Conservation (phyloP, 23 tunicate genomes). For the Pegea sp. region DNA sequence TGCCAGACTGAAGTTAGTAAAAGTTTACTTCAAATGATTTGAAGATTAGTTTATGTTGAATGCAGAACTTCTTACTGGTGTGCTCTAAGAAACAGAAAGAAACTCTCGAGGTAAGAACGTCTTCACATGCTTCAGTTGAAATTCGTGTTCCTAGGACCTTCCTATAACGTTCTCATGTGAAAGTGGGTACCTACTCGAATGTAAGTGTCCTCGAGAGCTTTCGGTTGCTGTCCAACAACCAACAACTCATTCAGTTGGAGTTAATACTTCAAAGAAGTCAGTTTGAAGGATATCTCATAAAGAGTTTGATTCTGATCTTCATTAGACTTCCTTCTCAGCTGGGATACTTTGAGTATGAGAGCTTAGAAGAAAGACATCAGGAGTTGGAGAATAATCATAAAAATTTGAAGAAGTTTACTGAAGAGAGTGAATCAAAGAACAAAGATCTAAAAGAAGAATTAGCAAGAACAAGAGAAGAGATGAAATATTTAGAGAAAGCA, state of each 20-base stretch:
- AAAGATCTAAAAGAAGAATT: conserved; percentile 10
- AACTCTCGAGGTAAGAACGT: no score
- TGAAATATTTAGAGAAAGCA: conserved; percentile 40
- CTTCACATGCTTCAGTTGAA: no score
- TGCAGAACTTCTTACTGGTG: no score
- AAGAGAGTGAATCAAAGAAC: conserved; percentile 8
- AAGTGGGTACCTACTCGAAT: background rate
- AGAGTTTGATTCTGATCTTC: background rate
- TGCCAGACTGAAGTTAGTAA: conserved; percentile 63
- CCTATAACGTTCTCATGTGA: background rate
- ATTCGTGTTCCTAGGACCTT: no score
- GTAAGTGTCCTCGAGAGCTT: background rate
- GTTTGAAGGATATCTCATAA: background rate
- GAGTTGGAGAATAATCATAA: conserved; percentile 19
- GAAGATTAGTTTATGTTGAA: no score
- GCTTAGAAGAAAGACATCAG: conserved; percentile 34
- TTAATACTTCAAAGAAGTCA: background rate
- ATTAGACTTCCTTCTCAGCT: conserved; percentile 34
- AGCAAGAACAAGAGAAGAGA: conserved; percentile 36
- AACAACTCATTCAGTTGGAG: background rate
- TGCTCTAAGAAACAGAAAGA: no score
- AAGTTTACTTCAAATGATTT: no score
- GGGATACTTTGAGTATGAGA: conserved; percentile 57
- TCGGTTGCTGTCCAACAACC: background rate
- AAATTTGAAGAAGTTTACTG: conserved; percentile 5